Base-by-base conservation (phyloP, 2,888 invertebrate genomes). In the Cerceris ruficornis region DNA sequence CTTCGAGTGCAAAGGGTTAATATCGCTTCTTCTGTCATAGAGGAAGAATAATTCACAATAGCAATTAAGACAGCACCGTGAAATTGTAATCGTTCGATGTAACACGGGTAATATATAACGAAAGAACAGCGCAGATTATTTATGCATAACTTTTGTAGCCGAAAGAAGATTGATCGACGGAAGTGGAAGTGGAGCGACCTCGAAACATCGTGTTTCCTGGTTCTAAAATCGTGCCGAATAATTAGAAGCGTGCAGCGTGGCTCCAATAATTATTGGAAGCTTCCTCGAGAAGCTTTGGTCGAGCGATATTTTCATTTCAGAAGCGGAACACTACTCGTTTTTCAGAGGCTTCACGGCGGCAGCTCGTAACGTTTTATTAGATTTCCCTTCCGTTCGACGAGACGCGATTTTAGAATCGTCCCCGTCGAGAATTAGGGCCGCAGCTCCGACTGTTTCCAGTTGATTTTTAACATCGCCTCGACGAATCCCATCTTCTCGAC, bases 401-500 rank as follows among this genome's bases (percentile, higher is more conserved):
- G 52, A 15, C n/a, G 15, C 57, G 49, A 52, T 57, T 76, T 80
- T 62, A 79, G 68, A 58, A 75, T 52, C 57, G 13, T 49, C 54
- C 7, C 64, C n/a, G 39, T 46, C n/a, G 8, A 57, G 61, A 68
- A 73, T 66, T 69, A 74, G 67, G 57, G 42, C 60, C 60, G 28
- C 7, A 4, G 15, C 11, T 17, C 11, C 41, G 42, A n/a, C 39
- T 28, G 42, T 59, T 66, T 7, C 17, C 6, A 9, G 13, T 49
- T 17, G 9, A 59, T 75, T 13, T 69, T 65, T 49, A 46, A 42
- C 58, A 46, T 17, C 8, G 0, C 49, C 41, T 11, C 28, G 7
- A 41, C 57, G 15, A 52, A 17, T 39, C 5, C 15, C 42, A 9
- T 11, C 9, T n/a, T 43, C 39, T 14, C 13, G 2, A 14, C 6